phyloP scores from a whole-genome alignment of 92 coral and sea anemone genomes.

The Plumapathes pennacea region DNA sequence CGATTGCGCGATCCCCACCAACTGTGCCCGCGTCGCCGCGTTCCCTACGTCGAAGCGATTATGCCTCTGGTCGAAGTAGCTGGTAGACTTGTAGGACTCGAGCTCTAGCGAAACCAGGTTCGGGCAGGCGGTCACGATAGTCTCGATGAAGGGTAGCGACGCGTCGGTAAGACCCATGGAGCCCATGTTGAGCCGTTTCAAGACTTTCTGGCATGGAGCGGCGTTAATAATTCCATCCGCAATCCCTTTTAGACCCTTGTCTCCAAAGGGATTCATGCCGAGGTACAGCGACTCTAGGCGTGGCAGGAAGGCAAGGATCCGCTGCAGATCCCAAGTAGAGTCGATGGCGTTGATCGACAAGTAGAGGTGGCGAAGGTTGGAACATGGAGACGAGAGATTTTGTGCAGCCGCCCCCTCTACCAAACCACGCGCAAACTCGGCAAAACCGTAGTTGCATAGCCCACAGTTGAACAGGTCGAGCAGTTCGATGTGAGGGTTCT shows the following conservation, averaged over 20 bases:
- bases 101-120: slow-evolving; percentile 53
- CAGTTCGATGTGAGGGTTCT: slow-evolving; percentile 36
- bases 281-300: slow-evolving; percentile 47
- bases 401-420: slow-evolving; percentile 29
- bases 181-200: slow-evolving; percentile 41
- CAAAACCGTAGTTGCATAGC: slow-evolving; percentile 56
- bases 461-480: slow-evolving; percentile 61
- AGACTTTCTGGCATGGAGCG: slow-evolving; percentile 27
- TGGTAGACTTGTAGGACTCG: slow-evolving; percentile 62
- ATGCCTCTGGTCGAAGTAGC: slow-evolving; percentile 51
- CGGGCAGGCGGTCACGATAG: slow-evolving; percentile 52
- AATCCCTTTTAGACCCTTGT: slow-evolving; percentile 27
- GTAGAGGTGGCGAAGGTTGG: slow-evolving; percentile 52
- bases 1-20: slow-evolving; percentile 31
- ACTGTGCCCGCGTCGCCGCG: slow-evolving; percentile 10
- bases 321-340: slow-evolving; percentile 22
- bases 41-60: slow-evolving; percentile 51
- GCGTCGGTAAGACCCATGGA: slow-evolving; percentile 52
- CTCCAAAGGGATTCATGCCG: slow-evolving; percentile 48
- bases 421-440: slow-evolving; percentile 43
- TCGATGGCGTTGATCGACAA: slow-evolving; percentile 53
- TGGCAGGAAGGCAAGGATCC: slow-evolving; percentile 42
- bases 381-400: slow-evolving; percentile 17
- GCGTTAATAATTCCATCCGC: slow-evolving; percentile 12
- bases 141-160: slow-evolving; percentile 44